Base-by-base conservation (phyloP, 2,888 invertebrate genomes). In the Clusia tigrina region DNA sequence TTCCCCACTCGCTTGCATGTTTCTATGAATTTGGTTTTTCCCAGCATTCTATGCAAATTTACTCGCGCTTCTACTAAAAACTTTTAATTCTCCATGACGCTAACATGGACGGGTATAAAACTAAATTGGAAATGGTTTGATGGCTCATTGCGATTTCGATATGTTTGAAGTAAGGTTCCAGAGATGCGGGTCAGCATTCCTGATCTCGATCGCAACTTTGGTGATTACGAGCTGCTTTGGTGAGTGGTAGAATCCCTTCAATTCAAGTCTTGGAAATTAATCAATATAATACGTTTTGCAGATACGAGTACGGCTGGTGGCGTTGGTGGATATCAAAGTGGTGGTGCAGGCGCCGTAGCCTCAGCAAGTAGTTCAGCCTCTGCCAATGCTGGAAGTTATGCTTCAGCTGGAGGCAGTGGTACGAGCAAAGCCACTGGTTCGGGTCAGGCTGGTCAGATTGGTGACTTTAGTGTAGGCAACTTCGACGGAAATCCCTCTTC, bases 291-390 rank as follows among this genome's bases (percentile, higher is more conserved):
- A 37, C 37, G 2, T 25, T 23, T 60, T 55, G 46, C 52, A 66
- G 66, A 60, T 60, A 26, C 56, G 1, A 32, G 58, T n/a, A 32
- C 38, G 9, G 66, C 60, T 9, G 23, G 57, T 38, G 62, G 62
- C 0, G 68, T 71, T 59, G 71, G 72, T 20, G 63, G 63, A 10
- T 57, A 42, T 12, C 61, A 61, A 9, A 54, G 42, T 12, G 66
- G 67, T n/a, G 64, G 57, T 17, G 62, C n/a, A n/a, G 65, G 61
- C 24, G 63, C 62, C 0, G 64, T 68, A 18, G 63, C 68, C 6
- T 61, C 66, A 25, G 71, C 72, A 5, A 67, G 70, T 32, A 69
- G 69, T 46, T 68, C 67, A 17, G 72, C 74, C 5, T 69, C 69
- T 12, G 73, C 74, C 2, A 68, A 65, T 61, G 68, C 72, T 6